Evolutionary conservation across 2,797 vertebrate species (phyloP).

Genomic region (Lepilemur ruficaudatus): DNA sequence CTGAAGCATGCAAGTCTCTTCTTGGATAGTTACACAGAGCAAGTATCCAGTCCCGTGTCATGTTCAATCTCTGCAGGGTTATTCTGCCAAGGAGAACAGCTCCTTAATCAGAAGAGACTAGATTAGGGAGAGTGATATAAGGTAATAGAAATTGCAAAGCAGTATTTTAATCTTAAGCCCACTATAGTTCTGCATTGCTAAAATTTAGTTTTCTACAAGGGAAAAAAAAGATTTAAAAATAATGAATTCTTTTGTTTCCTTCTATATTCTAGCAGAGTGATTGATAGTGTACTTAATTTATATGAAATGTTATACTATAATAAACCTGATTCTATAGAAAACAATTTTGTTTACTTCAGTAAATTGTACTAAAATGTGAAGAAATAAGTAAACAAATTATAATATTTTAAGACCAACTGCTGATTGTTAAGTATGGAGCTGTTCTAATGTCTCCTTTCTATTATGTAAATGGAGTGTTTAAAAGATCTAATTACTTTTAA

Average conservation of each 20-base stretch:
- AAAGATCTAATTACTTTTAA: slow-evolving; percentile 18
- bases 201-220: slow-evolving; percentile 40
- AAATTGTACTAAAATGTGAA: slow-evolving; percentile 49
- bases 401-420: slow-evolving; percentile 16
- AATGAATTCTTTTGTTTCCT: slow-evolving; percentile 17
- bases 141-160: slow-evolving; percentile 56
- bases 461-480: neutral
- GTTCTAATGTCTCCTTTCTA: neutral
- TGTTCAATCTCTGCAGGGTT: slow-evolving; percentile 73
- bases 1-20: slow-evolving; percentile 93
- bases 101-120: slow-evolving; percentile 70
- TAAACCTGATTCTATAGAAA: neutral
- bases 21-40: slow-evolving; percentile 93
- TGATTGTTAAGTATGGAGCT: slow-evolving; percentile 16
- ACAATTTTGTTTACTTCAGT: slow-evolving; percentile 28
- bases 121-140: slow-evolving; percentile 67
- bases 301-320: neutral
- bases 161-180: slow-evolving; percentile 37
- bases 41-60: slow-evolving; percentile 81
- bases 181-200: slow-evolving; percentile 41
- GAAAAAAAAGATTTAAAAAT: neutral
- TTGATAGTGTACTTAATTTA: neutral
- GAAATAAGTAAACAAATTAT: slow-evolving; percentile 9
- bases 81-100: slow-evolving; percentile 58
- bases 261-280: slow-evolving; percentile 10